Evolutionary conservation across 2,888 invertebrate genomes (phyloP), one percentile per base, ranked within the genome.

Genomic region (Drosophila siamana): DNA sequence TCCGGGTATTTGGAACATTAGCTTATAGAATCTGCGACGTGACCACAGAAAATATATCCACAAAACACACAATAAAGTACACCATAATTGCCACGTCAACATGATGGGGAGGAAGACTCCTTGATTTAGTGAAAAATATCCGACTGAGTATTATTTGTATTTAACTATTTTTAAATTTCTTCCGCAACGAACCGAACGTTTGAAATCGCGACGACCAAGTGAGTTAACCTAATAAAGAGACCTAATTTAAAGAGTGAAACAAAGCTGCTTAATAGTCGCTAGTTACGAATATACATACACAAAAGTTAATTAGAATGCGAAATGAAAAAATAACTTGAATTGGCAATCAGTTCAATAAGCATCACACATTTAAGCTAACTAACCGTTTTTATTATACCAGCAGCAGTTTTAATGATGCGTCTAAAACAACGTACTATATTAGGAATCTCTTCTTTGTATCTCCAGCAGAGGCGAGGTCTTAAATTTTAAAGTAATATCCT

Each of bases 21-120:
- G 60, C 8, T 80, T 51, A 57, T 91, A 91, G 56, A 80, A 91
- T 57, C 84, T 84, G 26, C 92, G 78, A 3, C 91, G 86, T 6
- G 79, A 79, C 91, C 91, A 91, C 7, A 91, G 56, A 16, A 90
- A 69, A 55, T 86, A 86, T n/a, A 90, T 50, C 90, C 91, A 91
- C 51, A 86, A 41, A 30, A 78, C 62, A 2, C 86, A 30, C n/a
- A 90, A 16, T 7, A 80, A 41, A 51, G 64, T 65, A 48, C 83
- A 50, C 80, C 88, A 82, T 15, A 86, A 62, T 30, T 76, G 67
- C 68, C 80, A 73, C 8, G 81, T 73, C 26, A 82, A 55, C 89
- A 86, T 86, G 13, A 38, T 38, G 2, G 33, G 6, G 7, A 15
- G 36, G 15, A 38, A 38, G 15, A 38, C 0, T 38, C 36, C 36